phyloP scores from a whole-genome alignment of 2,113 vertebrate species.

The Andinoacara biseriatus region DNA sequence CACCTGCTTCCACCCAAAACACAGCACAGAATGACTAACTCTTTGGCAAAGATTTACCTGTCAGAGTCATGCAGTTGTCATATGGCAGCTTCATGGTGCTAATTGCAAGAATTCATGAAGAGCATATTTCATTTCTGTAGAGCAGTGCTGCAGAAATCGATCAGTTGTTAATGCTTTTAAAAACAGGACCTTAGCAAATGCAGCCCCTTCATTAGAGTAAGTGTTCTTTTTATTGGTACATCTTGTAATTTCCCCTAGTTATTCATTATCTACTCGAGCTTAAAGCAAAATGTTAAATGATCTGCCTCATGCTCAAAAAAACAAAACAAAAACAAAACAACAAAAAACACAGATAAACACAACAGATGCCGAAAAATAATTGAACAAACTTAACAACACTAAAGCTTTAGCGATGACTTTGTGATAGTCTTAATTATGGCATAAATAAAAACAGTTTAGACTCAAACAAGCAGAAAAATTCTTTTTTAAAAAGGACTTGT shows the following conservation, averaged over 20 bases:
- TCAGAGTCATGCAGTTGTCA: conserved; percentile 1
- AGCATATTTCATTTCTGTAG: conserved; percentile 7
- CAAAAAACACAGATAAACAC: neutral
- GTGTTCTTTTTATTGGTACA: neutral
- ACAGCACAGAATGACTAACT: neutral
- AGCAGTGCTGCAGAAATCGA: neutral
- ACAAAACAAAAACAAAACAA: no score
- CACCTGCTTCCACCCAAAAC: conserved; percentile 59
- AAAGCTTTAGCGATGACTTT: neutral
- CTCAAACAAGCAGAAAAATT: neutral
- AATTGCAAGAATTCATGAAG: neutral
- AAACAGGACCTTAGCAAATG: neutral
- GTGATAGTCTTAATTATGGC: neutral
- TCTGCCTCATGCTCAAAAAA: neutral
- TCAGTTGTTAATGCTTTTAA: neutral
- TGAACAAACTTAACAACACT: neutral
- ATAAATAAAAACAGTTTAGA: neutral
- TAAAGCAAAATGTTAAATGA: neutral
- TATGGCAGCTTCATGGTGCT: neutral
- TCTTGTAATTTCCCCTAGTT: neutral
- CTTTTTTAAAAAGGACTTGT: neutral
- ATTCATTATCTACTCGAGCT: neutral
- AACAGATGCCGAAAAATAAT: neutral
- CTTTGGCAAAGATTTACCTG: conserved; percentile 14
- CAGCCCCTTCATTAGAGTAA: neutral